Percentiles rank a stretch among this genome's conserved stretches.
phyloP scores from a whole-genome alignment of 2,113 vertebrate genomes.

The Aleadryas rufinucha region DNA sequence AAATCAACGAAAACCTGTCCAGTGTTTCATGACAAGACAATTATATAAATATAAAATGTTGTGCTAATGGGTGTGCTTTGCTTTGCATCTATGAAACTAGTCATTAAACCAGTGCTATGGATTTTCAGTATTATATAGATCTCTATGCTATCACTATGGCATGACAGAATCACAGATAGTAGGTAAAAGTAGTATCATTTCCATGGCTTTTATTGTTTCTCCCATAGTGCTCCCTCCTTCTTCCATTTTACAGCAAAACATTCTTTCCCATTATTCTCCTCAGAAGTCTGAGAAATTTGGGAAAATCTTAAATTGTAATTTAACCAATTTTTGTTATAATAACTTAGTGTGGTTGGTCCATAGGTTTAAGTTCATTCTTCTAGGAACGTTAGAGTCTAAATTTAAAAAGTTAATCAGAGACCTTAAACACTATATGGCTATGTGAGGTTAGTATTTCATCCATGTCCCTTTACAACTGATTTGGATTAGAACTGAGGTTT shows the following conservation, averaged over 20 bases:
- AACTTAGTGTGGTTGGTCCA: not conserved
- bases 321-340: not conserved
- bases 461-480: not conserved
- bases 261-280: not conserved
- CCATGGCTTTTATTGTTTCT: not conserved
- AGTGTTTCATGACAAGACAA: not conserved
- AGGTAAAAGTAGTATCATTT: not conserved
- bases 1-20: not conserved
- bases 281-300: not conserved
- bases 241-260: not conserved
- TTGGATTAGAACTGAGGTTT: not conserved
- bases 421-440: not conserved
- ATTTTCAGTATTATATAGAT: not conserved
- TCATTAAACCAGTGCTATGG: not conserved
- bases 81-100: not conserved
- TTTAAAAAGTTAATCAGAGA: not conserved
- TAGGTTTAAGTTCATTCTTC: not conserved
- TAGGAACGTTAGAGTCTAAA: not conserved
- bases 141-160: not conserved
- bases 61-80: not conserved
- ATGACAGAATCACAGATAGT: not conserved
- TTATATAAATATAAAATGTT: not conserved
- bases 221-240: not conserved
- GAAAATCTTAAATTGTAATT: not conserved
- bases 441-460: not conserved